Evolutionary conservation across 1,140 invertebrate species (phyloP), one percentile per base, ranked within the genome.

Genomic region (Hyphantria cunea): DNA sequence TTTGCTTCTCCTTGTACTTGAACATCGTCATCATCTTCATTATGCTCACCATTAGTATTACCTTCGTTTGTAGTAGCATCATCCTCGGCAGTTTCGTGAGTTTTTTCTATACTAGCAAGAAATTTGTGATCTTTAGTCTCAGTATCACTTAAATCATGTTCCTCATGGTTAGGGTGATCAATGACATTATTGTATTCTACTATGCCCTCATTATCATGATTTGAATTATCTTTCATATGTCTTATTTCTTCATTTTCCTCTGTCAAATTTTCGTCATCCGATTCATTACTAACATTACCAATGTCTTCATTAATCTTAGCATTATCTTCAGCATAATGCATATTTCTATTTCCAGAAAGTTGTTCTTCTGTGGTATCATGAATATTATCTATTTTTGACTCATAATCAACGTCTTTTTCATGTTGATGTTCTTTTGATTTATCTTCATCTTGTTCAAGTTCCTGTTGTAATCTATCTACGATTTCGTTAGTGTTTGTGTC

Each of bases 21-120:
- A 51, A 91, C 80, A 59, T 91, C 86, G 68, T 91, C 86, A 70
- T 90, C 84, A 61, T 90, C 83, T 76, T 87, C 83, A 74, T 76
- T 81, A 69, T 83, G 72, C 62, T 76, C 67, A 72, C 73, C 59
- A 62, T 74, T 79, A 60, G 68, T 70, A 79, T 86, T 90, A 86
- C 80, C 87, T 82, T 81, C 76, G 64, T 72, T 72, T 69, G 56
- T 50, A 58, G 71, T 51, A 42, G 58, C 42, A 58, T 49, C 60
- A 51, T 79, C 73, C 13, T 74, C 74, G 37, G 75, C 78, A 58
- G 67, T 51, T 55, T 58, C 62, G 73, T 60, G 44, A 15, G 9
- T 49, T 31, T 77, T 68, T 50, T 79, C 70, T 32, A 68, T 66
- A 25, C 78, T 37, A 34, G 33, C 42, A 8, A 34, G 33, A 34